A percentile compares a stretch with the other conserved stretches of the same genome.
Evolutionary conservation across 1,140 invertebrate species (phyloP).

Genomic region (Ylistrum balloti): DNA sequence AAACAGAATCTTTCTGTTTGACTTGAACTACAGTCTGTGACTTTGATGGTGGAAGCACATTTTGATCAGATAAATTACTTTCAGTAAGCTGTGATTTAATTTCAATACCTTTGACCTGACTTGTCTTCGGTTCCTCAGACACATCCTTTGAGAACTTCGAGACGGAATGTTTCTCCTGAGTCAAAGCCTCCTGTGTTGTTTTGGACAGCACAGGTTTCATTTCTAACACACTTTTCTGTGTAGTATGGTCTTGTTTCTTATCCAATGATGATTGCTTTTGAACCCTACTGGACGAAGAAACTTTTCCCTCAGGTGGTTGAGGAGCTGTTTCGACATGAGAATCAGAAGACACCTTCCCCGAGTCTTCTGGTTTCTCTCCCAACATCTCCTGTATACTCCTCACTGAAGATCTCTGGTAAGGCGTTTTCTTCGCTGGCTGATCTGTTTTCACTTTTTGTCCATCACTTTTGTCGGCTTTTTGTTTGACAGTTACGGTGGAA

Average conservation of each 20-base stretch:
- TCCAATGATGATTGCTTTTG: conserved; percentile 25
- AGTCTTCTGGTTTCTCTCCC: conserved; percentile 2
- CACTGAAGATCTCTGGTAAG: not conserved
- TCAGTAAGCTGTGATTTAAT: not conserved
- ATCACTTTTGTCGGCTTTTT: not conserved
- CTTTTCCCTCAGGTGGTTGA: not conserved
- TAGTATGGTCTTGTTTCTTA: not conserved
- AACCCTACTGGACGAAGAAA: not conserved
- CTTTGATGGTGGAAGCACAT: not conserved
- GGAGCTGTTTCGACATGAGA: not conserved
- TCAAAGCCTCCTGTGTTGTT: not conserved
- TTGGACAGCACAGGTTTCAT: not conserved
- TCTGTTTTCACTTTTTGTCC: not conserved
- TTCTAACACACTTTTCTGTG: not conserved
- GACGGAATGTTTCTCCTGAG: not conserved
- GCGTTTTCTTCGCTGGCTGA: not conserved
- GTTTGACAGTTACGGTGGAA: not conserved
- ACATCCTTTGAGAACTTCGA: not conserved
- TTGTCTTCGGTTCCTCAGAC: not conserved
- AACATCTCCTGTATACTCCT: conserved; percentile 15
- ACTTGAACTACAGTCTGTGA: not conserved
- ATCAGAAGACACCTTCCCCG: conserved; percentile 5
- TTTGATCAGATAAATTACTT: not conserved
- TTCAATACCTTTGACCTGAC: not conserved
- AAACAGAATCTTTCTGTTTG: not conserved